These are phyloP conservation scores for Threskiornis aethiopicus DNA, from an alignment of 2,797 vertebrate genomes.

Conservation along the genomic window DNA sequence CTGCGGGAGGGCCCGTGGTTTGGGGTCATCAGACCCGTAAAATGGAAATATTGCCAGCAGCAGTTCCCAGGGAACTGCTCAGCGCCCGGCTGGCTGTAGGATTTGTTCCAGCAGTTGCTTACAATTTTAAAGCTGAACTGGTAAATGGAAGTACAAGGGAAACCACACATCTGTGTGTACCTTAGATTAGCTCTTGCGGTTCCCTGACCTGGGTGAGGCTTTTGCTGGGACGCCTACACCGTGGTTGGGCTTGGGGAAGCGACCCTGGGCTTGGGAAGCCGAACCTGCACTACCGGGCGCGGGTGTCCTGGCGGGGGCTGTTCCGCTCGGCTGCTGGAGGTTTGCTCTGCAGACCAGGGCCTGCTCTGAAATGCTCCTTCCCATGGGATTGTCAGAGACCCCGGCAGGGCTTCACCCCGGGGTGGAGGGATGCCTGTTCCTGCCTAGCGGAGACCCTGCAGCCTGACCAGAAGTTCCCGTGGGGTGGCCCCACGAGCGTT, in stretches of 20 bases:
- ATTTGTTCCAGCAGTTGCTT: not conserved
- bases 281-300: accelerated
- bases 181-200: too few species aligned
- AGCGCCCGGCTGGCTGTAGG: accelerated
- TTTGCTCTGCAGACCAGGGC: not conserved
- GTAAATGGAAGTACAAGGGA: not conserved
- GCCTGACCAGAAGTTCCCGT: not conserved
- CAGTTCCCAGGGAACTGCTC: not conserved
- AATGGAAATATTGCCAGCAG: not conserved
- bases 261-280: not conserved
- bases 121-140: not conserved
- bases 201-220: not conserved
- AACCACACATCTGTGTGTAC: not conserved
- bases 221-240: accelerated
- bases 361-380: not conserved
- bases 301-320: too few species aligned
- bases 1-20: not conserved
- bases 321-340: not conserved
- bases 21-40: not conserved
- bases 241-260: accelerated
- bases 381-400: not conserved
- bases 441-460: accelerated
- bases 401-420: accelerated
- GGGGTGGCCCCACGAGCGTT: accelerated
- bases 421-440: not conserved